Evolutionary conservation across 1,140 invertebrate genomes (phyloP), one percentile per base, ranked within the genome.

Genomic region (Rhyacophila brunnea): DNA sequence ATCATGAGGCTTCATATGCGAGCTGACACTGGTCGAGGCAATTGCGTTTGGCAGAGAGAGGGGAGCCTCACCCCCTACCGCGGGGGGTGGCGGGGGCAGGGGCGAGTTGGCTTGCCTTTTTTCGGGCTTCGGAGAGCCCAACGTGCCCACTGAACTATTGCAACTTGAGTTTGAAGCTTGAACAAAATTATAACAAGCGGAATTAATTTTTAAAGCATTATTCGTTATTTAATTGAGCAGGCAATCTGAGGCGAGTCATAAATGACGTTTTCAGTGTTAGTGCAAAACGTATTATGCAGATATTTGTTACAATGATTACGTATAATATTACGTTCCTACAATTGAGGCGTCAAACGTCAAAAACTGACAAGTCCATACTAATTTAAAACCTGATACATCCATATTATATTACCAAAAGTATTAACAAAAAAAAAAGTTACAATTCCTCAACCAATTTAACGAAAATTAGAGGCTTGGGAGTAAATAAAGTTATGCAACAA

Each of bases 21-120:
- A 6, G 2, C 63, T n/a, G 44, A 62, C 66, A 2, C 54, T 2
- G 61, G 28, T 64, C 36, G 43, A 66, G n/a, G 54, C 50, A 59
- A 34, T 65, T 50, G 65, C 67, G 45, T 70, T 67, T 62, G 60
- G 77, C 78, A 88, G 89, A 1, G 87, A 87, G 5, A 88, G 87
- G 10, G 89, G 68, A 75, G 67, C 4, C 1, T 19, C 32, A 13
- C 17, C 18, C 14, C 7, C 43, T 2, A 45, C 43, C 4, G 23
- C 23, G 1, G 54, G 45, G 77, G 88, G 89, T 1, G 88, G 88
- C 6, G 88, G 88, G 9, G 90, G 89, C 28, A 91, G 68, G 0
- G 90, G 90, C 0, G 89, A 92, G 73, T 92, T 92, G 1, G 89
- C 90, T 71, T 90, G 89, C n/a, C 90, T 81, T 74, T 92, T 91